Conservation (phyloP, 2,888 invertebrate species). For the Archaeoteleia sp. region DNA sequence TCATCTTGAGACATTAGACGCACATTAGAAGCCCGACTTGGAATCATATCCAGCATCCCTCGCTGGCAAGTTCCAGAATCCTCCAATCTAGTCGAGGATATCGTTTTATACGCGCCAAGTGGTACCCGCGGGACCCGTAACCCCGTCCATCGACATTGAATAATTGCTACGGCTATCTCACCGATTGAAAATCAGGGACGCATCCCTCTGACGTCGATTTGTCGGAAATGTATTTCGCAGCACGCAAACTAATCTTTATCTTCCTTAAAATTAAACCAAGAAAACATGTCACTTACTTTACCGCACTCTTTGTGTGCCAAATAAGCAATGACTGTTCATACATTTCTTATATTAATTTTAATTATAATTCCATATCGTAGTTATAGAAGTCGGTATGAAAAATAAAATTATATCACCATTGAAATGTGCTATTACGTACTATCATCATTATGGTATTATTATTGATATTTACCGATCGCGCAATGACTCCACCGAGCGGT, state of each 20-base stretch:
- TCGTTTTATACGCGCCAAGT: constrained; percentile 67
- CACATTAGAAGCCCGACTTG: constrained; percentile 43
- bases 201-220: constrained; percentile 43
- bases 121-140: constrained; percentile 67
- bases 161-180: constrained; percentile 67
- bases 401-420: not conserved
- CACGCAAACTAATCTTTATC: constrained; percentile 16
- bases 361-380: not conserved
- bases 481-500: constrained; percentile 9
- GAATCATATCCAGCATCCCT: constrained; percentile 45
- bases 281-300: constrained; percentile 25
- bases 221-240: constrained; percentile 15
- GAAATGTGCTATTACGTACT: too few species aligned
- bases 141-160: constrained; percentile 65
- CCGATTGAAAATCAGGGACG: constrained; percentile 66
- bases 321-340: too few species aligned
- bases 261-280: constrained; percentile 24
- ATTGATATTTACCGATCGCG: not conserved
- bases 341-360: too few species aligned
- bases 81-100: constrained; percentile 63
- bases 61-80: constrained; percentile 42
- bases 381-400: too few species aligned
- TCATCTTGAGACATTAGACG: constrained; percentile 47
- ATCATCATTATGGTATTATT: not conserved
- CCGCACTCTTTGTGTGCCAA: constrained; percentile 14